Percentiles rank a stretch among this genome's conserved stretches.
phyloP scores from a whole-genome alignment of 2,888 invertebrate genomes.

The Perizoma affinitatum region DNA sequence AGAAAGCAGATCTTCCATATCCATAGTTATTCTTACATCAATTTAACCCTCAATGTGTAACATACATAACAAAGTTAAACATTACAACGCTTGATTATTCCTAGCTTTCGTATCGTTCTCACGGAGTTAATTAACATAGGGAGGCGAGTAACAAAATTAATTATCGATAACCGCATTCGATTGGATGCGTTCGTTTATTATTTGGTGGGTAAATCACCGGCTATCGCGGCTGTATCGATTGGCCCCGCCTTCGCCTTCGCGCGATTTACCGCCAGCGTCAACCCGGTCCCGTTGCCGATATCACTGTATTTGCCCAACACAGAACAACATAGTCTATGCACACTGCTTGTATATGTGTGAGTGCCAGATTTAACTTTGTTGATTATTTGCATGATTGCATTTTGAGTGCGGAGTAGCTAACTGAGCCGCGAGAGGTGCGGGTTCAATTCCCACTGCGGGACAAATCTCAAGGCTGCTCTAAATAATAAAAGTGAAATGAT shows the following conservation, averaged over 20 bases:
- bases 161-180: constrained; percentile 69
- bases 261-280: constrained; percentile 66
- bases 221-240: constrained; percentile 56
- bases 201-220: constrained; percentile 75
- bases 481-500: no score
- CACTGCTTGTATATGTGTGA: neutral
- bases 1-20: neutral
- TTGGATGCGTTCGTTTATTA: constrained; percentile 63
- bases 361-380: no score
- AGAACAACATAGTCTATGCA: neutral
- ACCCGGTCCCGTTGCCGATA: constrained; percentile 54
- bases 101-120: constrained; percentile 55
- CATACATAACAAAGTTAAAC: constrained; percentile 21
- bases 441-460: no score
- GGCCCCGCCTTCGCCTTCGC: constrained; percentile 46
- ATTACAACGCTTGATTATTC: constrained; percentile 39
- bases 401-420: neutral
- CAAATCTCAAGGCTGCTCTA: no score
- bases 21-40: neutral
- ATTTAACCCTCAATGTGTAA: neutral
- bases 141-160: constrained; percentile 68
- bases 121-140: constrained; percentile 70
- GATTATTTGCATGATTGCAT: no score
- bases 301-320: constrained; percentile 28
- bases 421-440: no score